These are phyloP conservation scores for Acanthaster planci DNA, from an alignment of 35 echinoderm and acorn worm genomes.

Conservation along the genomic window DNA sequence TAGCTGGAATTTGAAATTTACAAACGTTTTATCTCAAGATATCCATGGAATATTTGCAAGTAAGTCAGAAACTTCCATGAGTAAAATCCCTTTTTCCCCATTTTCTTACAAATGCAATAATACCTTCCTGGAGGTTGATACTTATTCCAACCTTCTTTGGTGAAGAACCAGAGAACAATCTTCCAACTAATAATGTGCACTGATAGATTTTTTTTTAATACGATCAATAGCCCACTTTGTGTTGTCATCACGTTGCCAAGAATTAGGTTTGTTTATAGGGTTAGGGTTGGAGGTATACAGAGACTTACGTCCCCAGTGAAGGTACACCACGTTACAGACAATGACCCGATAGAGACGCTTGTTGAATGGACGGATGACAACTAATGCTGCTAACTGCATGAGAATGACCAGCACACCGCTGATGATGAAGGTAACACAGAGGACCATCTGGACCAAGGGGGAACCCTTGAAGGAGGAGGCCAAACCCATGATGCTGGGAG, in stretches of 20 bases:
- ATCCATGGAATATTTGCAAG: background rate
- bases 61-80: background rate
- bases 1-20: background rate
- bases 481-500: constrained; percentile 36
- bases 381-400: constrained; percentile 62
- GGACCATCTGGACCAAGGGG: constrained; percentile 36
- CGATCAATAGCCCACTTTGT: too few species aligned
- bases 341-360: constrained; percentile 49
- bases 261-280: too few species aligned
- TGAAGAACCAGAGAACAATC: too few species aligned
- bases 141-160: too few species aligned
- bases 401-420: constrained; percentile 68
- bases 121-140: too few species aligned
- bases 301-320: constrained; percentile 81
- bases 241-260: too few species aligned
- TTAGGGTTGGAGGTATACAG: too few species aligned
- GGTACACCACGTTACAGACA: constrained; percentile 62
- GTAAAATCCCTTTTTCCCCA: too few species aligned
- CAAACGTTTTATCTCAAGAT: background rate
- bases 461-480: constrained; percentile 26
- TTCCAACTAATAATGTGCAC: too few species aligned
- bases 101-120: too few species aligned
- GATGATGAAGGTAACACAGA: constrained; percentile 63
- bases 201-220: too few species aligned
- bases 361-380: constrained; percentile 64